phyloP scores from a whole-genome alignment of 2,113 vertebrate species.

The Morphnarchus princeps region DNA sequence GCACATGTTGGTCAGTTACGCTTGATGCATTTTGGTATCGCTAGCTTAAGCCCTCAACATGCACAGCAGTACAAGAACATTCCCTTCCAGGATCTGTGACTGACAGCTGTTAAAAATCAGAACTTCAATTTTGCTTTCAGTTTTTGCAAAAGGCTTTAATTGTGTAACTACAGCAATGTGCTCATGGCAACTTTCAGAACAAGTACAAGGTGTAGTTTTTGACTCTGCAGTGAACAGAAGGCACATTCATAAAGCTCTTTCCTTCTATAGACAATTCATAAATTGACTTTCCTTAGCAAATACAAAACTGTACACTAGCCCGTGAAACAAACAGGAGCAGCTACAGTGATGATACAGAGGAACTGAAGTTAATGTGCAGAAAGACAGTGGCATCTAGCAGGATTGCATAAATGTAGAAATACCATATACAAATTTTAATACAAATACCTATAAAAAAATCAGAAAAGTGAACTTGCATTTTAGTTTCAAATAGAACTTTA shows the following conservation, averaged over 20 bases:
- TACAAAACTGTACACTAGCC: neutral
- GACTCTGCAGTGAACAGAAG: constrained; percentile 27
- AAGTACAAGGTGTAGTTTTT: neutral
- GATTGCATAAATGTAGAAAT: neutral
- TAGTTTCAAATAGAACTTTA: neutral
- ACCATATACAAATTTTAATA: constrained; percentile 47
- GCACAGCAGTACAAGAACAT: fast-evolving
- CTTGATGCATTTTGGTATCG: fast-evolving
- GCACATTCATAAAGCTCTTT: constrained; percentile 51
- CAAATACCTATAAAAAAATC: constrained; percentile 14
- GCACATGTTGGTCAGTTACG: fast-evolving
- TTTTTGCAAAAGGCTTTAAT: constrained; percentile 57
- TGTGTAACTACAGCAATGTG: constrained; percentile 1
- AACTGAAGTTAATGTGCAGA: neutral
- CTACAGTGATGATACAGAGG: neutral
- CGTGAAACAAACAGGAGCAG: neutral
- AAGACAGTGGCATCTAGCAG: neutral
- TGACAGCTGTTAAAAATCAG: neutral
- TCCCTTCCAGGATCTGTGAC: fast-evolving
- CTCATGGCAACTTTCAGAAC: neutral
- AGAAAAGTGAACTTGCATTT: neutral
- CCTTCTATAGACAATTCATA: neutral
- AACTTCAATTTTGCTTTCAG: neutral
- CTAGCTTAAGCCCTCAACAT: fast-evolving
- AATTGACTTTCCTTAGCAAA: neutral